phyloP scores from a whole-genome alignment of 2,797 vertebrate species.

The Epinephelus awoara region DNA sequence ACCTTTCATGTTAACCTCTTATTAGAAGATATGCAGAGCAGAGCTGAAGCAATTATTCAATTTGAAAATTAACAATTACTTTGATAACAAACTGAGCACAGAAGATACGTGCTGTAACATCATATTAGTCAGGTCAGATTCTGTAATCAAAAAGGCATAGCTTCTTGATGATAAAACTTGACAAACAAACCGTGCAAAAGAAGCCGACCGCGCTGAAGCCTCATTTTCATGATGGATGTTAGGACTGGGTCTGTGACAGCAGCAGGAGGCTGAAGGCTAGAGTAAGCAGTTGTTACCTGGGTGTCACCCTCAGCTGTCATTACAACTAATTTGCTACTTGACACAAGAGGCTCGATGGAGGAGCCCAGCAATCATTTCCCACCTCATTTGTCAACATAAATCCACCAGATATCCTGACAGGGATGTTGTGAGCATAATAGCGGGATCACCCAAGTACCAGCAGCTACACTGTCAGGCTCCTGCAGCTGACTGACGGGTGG shows the following conservation, averaged over 20 bases:
- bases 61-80: not conserved
- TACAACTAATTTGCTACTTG: slow-evolving; percentile 22
- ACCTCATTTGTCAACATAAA: slow-evolving; percentile 39
- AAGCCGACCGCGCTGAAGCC: not conserved
- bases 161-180: not conserved
- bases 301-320: slow-evolving; percentile 30
- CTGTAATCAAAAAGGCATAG: not conserved
- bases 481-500: not conserved
- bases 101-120: not conserved
- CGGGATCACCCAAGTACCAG: not conserved
- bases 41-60: not conserved
- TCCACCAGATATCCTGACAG: slow-evolving; percentile 9
- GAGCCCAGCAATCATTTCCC: not conserved
- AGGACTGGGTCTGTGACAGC: not conserved
- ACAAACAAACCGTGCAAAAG: not conserved
- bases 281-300: not conserved
- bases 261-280: not conserved
- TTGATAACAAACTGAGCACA: not conserved
- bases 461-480: not conserved
- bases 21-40: not conserved
- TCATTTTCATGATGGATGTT: not conserved
- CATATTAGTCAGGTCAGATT: not conserved
- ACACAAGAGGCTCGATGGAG: slow-evolving; percentile 5
- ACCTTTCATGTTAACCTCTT: not conserved
- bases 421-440: not conserved